A percentile compares a stretch with the other conserved stretches of the same genome.
phyloP scores from a whole-genome alignment of 2,888 invertebrate genomes.

The Sphinx pinastri region DNA sequence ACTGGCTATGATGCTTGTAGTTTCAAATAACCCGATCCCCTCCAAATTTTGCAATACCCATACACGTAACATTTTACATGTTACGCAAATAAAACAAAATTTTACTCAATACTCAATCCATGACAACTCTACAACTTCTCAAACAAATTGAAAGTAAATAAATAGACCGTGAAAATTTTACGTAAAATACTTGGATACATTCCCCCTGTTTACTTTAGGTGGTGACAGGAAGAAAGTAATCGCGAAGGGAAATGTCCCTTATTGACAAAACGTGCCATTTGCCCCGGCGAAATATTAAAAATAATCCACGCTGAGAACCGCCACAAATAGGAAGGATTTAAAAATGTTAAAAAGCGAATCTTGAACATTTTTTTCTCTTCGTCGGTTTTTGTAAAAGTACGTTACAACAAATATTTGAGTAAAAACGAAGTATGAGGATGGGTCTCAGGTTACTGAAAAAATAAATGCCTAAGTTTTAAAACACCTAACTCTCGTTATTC shows the following conservation, averaged over 20 bases:
- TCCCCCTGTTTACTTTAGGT: slow-evolving; percentile 67
- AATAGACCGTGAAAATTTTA: slow-evolving; percentile 36
- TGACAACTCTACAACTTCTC: not conserved
- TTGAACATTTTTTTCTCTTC: slow-evolving; percentile 27
- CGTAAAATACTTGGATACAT: slow-evolving; percentile 35
- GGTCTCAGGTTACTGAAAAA: no score
- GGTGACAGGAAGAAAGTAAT: slow-evolving; percentile 75
- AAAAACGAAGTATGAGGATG: not conserved
- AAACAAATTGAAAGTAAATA: slow-evolving; percentile 37
- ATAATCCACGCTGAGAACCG: slow-evolving; percentile 50
- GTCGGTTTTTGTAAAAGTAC: not conserved
- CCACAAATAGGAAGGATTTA: slow-evolving; percentile 9
- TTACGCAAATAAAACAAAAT: not conserved
- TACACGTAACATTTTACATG: not conserved
- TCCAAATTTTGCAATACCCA: no score
- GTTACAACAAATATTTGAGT: not conserved
- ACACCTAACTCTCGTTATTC: no score
- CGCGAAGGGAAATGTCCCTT: slow-evolving; percentile 62
- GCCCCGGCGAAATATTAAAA: slow-evolving; percentile 63
- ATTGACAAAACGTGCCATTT: slow-evolving; percentile 78
- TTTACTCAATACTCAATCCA: not conserved
- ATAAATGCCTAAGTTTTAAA: no score
- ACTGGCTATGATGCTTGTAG: no score
- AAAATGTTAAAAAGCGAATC: slow-evolving; percentile 33
- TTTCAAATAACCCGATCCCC: no score